phyloP scores from a whole-genome alignment of 2,797 vertebrate genomes.

The Chanos chanos region DNA sequence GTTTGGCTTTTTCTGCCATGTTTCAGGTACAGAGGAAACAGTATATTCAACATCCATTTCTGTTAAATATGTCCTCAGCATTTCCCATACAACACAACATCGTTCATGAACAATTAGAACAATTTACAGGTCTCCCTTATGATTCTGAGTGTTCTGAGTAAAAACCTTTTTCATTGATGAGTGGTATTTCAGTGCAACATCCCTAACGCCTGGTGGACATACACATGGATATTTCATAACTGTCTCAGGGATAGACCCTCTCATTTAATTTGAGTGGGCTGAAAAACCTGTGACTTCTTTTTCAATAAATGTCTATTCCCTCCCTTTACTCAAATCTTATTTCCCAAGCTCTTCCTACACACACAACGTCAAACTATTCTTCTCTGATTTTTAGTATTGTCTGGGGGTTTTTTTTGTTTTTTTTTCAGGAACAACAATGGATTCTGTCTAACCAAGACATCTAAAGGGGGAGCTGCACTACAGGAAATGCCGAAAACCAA shows the following conservation, averaged over 20 bases:
- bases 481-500: conserved; percentile 61
- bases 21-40: conserved; percentile 9
- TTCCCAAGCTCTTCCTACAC: no score
- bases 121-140: no score
- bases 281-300: no score
- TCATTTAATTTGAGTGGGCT: no score
- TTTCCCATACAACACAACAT: conserved; percentile 17
- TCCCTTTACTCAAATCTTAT: background rate
- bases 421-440: conserved; percentile 29
- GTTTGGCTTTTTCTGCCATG: conserved; percentile 25
- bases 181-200: no score
- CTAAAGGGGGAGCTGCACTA: conserved; percentile 38
- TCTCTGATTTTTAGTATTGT: background rate
- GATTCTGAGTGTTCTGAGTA: no score
- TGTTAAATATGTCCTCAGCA: background rate
- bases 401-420: background rate
- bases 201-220: no score
- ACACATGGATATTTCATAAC: no score
- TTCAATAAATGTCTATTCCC: no score
- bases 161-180: no score
- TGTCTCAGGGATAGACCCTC: no score
- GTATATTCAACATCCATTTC: background rate
- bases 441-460: conserved; percentile 2
- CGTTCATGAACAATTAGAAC: background rate
- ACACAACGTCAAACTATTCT: no score